Evolutionary conservation across 2,113 vertebrate species (phyloP).

Genomic region (Strix uralensis): DNA sequence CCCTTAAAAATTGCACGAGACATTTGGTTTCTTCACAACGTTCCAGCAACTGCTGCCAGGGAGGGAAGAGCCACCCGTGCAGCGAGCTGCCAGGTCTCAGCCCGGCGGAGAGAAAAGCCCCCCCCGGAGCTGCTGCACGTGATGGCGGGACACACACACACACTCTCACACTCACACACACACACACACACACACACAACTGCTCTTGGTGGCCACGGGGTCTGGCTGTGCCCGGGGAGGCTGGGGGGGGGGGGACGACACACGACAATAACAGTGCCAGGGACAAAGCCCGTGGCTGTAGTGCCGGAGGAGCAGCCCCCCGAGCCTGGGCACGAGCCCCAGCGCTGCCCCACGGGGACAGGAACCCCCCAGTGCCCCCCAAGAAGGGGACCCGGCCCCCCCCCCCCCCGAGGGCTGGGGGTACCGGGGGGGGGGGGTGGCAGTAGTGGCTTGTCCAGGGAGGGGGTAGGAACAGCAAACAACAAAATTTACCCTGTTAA

Average conservation of each 20-base stretch:
- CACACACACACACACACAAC: neutral
- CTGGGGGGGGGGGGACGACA: neutral
- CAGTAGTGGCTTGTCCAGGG: neutral
- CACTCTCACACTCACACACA: too few species aligned
- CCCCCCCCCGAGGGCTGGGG: rapidly evolving
- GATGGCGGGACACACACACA: too few species aligned
- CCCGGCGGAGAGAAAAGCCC: rapidly evolving
- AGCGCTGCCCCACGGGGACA: neutral
- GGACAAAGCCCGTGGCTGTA: neutral
- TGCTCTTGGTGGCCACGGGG: neutral
- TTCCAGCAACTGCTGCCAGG: too few species aligned
- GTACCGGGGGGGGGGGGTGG: neutral
- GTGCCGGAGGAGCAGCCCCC: neutral
- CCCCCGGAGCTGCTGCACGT: neutral
- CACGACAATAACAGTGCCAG: neutral
- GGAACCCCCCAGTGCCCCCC: neutral
- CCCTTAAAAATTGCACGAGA: too few species aligned
- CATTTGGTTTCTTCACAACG: too few species aligned
- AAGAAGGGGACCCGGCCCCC: rapidly evolving
- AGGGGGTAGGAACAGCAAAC: neutral
- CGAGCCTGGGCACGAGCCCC: neutral
- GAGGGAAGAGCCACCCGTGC: neutral
- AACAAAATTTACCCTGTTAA: neutral
- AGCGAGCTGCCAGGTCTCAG: neutral
- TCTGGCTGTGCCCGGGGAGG: neutral